Percentiles rank a stretch among this genome's conserved stretches.
These are phyloP conservation scores for Chalcis sispes DNA, from an alignment of 2,888 invertebrate species.

Conservation along the genomic window DNA sequence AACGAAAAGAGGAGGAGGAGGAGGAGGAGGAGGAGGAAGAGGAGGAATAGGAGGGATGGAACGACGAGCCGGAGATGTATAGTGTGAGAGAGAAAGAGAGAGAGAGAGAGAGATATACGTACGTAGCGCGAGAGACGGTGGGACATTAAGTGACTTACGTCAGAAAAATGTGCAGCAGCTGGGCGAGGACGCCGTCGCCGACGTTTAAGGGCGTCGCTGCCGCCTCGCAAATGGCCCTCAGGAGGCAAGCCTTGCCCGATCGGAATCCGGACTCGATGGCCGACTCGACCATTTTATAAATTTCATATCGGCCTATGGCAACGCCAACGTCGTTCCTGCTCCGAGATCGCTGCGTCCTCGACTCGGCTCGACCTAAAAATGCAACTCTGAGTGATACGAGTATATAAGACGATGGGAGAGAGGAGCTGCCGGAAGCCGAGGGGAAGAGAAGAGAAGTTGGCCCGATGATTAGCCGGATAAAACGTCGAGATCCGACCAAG, in stretches of 20 bases:
- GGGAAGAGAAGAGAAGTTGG: background rate
- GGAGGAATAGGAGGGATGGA: too few relatives aligned
- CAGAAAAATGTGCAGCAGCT: constrained; percentile 85
- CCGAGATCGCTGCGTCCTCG: background rate
- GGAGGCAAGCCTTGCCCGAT: constrained; percentile 81
- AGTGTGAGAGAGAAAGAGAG: background rate
- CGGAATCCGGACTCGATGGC: constrained; percentile 62
- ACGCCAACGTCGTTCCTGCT: background rate
- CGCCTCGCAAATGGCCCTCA: constrained; percentile 87
- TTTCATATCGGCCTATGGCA: constrained; percentile 67
- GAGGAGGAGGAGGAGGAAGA: too few relatives aligned
- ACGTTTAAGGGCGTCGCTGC: constrained; percentile 83
- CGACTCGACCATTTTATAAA: constrained; percentile 70
- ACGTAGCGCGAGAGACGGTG: background rate
- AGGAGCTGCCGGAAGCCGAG: constrained; percentile 27
- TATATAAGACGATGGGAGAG: background rate
- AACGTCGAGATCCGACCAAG: constrained; percentile 18
- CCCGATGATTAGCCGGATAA: constrained; percentile 39
- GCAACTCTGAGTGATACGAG: background rate
- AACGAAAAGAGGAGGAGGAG: too few relatives aligned
- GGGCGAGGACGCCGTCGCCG: constrained; percentile 85
- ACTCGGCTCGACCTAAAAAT: constrained; percentile 30
- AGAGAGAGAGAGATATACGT: background rate
- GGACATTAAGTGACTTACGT: constrained; percentile 74
- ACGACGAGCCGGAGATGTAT: too few relatives aligned